Evolutionary conservation across 37 sponge, comb jelly and placozoan species (phyloP), one percentile per base, ranked within the genome.

Genomic region (Aplysina aerophoba): DNA sequence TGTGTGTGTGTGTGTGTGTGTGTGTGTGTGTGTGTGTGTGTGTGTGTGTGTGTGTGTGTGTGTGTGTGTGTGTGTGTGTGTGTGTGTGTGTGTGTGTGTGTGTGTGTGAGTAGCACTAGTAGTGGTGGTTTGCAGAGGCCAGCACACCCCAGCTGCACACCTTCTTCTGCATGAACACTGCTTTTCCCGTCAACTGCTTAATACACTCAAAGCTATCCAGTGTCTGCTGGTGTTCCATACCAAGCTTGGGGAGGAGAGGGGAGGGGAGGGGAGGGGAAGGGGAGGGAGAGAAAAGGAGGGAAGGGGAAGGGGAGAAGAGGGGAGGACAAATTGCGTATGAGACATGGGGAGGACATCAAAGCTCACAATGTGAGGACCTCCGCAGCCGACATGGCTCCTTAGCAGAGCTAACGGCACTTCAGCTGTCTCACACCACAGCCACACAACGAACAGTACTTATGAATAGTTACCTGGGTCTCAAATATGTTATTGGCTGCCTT

Each of bases 81-180:
- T n/a, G n/a, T n/a, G n/a, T n/a, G n/a, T n/a, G n/a, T n/a, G n/a
- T n/a, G n/a, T n/a, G n/a, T n/a, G n/a, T n/a, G n/a, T n/a, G n/a
- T n/a, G n/a, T n/a, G n/a, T n/a, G n/a, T n/a, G n/a, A n/a, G n/a
- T n/a, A n/a, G n/a, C n/a, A n/a, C n/a, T n/a, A n/a, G n/a, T n/a
- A n/a, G n/a, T n/a, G n/a, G n/a, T n/a, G n/a, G n/a, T n/a, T n/a
- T n/a, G n/a, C n/a, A n/a, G n/a, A 69, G 28, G 4, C 30, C 31
- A 17, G 11, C 30, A 35, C 19, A 69, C 59, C 13, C 4, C 17
- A 31, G 4, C 30, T 12, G 6, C 63, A 24, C 34, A 93, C 93
- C 80, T 87, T 87, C 79, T 97, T 97, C 91, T 98, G 96, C 88
- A 98, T 87, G 27, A 86, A 79, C 17, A 98, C 98, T 0, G 98